Conservation (phyloP, 2,888 invertebrate species). For the Syritta pipiens region DNA sequence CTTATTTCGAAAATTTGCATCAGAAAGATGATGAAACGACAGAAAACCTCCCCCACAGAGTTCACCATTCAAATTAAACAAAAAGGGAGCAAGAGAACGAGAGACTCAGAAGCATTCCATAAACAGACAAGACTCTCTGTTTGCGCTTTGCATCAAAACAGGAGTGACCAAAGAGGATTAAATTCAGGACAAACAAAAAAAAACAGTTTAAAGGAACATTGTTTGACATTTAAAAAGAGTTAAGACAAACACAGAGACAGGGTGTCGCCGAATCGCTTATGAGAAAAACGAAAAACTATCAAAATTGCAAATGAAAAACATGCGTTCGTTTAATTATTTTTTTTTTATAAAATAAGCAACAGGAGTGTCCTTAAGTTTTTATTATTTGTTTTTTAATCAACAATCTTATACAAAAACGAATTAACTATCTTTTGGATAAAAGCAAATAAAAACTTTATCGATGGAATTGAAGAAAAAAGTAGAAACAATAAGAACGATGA, state of each 20-base stretch:
- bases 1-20: conserved; percentile 56
- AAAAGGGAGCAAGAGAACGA: conserved; percentile 7
- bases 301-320: conserved; percentile 36
- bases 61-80: background rate
- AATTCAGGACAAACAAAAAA: conserved; percentile 7
- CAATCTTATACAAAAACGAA: conserved; percentile 25
- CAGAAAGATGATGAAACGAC: conserved; percentile 31
- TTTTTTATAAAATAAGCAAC: conserved; percentile 42
- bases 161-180: conserved; percentile 34
- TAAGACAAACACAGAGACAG: background rate
- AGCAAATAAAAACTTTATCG: conserved; percentile 32
- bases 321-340: conserved; percentile 20
- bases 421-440: conserved; percentile 11
- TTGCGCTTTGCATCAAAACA: conserved; percentile 26
- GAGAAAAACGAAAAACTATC: background rate
- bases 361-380: conserved; percentile 29
- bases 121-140: conserved; percentile 11
- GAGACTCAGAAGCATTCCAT: conserved; percentile 24
- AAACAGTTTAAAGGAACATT: conserved; percentile 14
- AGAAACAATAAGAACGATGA: background rate
- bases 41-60: background rate
- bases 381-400: conserved; percentile 15
- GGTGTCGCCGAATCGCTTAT: background rate
- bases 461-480: background rate
- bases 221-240: conserved; percentile 12